A percentile compares a stretch with the other conserved stretches of the same genome.
Conservation (phyloP, 2,888 invertebrate genomes). For the Parnassius orleans region DNA sequence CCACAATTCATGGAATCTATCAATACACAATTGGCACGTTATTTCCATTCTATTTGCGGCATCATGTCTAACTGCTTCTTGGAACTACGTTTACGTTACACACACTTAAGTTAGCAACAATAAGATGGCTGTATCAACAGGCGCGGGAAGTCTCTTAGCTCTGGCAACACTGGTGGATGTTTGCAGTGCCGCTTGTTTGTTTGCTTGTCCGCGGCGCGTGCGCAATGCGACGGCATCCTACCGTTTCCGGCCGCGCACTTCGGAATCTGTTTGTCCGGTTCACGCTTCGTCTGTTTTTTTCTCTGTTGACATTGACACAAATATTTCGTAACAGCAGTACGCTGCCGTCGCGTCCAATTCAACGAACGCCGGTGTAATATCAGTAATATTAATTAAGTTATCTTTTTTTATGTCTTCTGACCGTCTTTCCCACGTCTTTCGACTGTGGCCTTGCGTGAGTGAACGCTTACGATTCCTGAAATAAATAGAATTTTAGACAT, state of each 20-base stretch:
- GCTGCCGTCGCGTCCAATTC: constrained; percentile 4
- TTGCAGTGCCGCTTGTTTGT: constrained; percentile 40
- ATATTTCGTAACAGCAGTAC: constrained; percentile 29
- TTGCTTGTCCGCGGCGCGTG: constrained; percentile 44
- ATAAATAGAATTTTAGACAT: constrained; percentile 20
- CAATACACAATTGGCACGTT: not conserved
- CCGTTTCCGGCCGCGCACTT: constrained; percentile 43
- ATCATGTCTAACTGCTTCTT: constrained; percentile 11
- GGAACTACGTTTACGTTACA: constrained; percentile 11
- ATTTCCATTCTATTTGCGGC: not conserved
- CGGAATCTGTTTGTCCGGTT: constrained; percentile 27
- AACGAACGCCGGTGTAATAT: constrained; percentile 7
- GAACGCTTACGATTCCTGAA: constrained; percentile 11
- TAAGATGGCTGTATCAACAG: constrained; percentile 31
- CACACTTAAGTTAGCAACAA: constrained; percentile 23
- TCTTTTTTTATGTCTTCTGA: not conserved
- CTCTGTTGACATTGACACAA: constrained; percentile 30
- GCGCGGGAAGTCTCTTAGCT: constrained; percentile 37
- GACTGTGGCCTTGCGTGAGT: constrained; percentile 1
- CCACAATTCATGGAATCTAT: not conserved
- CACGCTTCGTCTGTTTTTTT: constrained; percentile 16
- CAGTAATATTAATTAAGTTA: constrained; percentile 19
- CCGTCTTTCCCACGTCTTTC: constrained; percentile 18
- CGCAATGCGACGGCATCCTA: constrained; percentile 45
- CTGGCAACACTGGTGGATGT: constrained; percentile 32